Evolutionary conservation across 2,113 vertebrate species (phyloP), one percentile per base, ranked within the genome.

Genomic region (Perca flavescens): DNA sequence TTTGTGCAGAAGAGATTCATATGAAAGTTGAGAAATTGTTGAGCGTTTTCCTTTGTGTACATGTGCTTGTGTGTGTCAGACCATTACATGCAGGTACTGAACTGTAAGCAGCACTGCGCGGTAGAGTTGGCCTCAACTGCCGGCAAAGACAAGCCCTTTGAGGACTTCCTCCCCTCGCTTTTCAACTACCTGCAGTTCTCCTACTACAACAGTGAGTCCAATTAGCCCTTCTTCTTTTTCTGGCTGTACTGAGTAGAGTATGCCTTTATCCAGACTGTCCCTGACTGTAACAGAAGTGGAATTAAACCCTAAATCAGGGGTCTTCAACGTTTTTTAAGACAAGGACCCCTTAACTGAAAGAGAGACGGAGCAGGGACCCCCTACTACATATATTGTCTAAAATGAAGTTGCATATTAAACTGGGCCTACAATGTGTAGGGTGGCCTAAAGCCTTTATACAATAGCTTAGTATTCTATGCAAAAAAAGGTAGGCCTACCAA

Each of bases 141-240:
- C 0, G 96, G 96, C 40, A 94, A 62, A 60, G 94, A 97, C 19
- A 96, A 97, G 71, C 96, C 97, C n/a, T 89, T 97, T 21, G 97
- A 99, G 80, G 96, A 99, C 83, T 99, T 99, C 92, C 95, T 99
- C 4, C 96, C 98, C 0, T 96, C 97, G 0, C 97, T 97, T 68
- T 98, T 97, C 88, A 97, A 99, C 92, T 99, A 99, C 85, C 95
- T 99, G 73, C 98, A 99, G 94, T 99, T 99, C 89, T 97, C 98
- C 86, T 99, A 98, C 93, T 97, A 99, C 89, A 99, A 97, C 95
- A 97, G 98, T 99, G 94, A 94, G 98, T 79, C 34, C 57, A 46
- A 0, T 77, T 77, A n/a, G 21, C 25, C 3, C 1, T 14, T 40
- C 40, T 7, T 66, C 43, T 7, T 36, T 49, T 10, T 25, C 65